Base-by-base conservation (phyloP, 2,797 vertebrate genomes). In the Meriones psammophilus region DNA sequence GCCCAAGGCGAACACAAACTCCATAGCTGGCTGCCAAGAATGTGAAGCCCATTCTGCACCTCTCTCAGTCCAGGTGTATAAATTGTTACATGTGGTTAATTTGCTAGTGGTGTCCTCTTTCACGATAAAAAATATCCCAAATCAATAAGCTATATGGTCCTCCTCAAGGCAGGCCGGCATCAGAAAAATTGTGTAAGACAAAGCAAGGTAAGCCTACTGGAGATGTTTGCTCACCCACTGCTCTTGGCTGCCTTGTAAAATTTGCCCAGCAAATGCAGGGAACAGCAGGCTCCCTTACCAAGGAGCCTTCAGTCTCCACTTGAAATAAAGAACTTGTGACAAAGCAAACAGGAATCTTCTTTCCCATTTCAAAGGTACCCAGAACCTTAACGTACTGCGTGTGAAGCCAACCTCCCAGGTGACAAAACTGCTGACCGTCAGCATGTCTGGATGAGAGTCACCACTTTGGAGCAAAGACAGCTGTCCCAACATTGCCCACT, bases 321-420 rank as follows among this genome's bases (percentile, higher is more conserved):
- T 96, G 54, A 94, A 77, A 95, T 69, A 30, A 0, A 94, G 46
- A 91, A 89, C 68, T 83, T 26, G 8, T 77, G 54, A 58, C 68
- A 97, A 95, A 93, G 62, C 77, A 92, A 95, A 91, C 22, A 85
- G 76, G 58, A 76, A 10, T 54, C 80, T 69, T 83, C 81, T 80
- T 86, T 89, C 78, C 74, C 50, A 96, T 12, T 84, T 87, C 83
- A 83, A 80, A 89, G 36, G 42, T 92, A 24, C 17, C 64, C n/a
- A 58, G 77, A 84, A 69, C 42, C 26, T 64, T 42, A 95, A 46
- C 39, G 84, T 56, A 81, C 17, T 30, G 60, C 73, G 9, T 36
- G 50, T 58, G 68, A 97, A n/a, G 46, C 28, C 36, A 14, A 68
- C n/a, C n/a, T 76, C 8, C 36, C 46, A 3, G 39, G 30, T 62